Evolutionary conservation across 2,797 vertebrate species (phyloP), one percentile per base, ranked within the genome.

Genomic region (Babyrousa celebensis): DNA sequence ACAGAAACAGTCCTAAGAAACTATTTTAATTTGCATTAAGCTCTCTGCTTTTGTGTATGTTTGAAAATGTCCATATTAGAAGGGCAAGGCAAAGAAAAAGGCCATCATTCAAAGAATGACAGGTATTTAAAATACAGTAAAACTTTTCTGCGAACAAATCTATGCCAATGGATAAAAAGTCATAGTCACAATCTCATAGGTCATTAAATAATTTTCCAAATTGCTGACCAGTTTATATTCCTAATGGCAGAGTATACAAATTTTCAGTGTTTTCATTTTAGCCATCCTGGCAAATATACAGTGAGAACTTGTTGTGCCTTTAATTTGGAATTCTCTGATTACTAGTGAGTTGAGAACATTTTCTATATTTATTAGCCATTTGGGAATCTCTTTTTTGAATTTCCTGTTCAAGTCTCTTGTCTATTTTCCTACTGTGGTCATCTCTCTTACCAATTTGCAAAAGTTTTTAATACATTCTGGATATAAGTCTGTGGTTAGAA

Each of bases 231-330:
- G 62, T 83, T 89, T 83, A 43, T 62, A 89, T 86, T 90, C 29
- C 23, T 10, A 62, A 29, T 25, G 43, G 27, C 0, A 29, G 80
- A 60, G 23, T 83, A 4, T 93, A 54, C 78, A 36, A 65, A 48
- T 85, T 89, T 94, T 74, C 60, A 14, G 32, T 65, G 36, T 56
- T 83, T 94, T 94, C 12, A 89, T 80, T 91, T 95, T 75, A 80
- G 32, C 63, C 29, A 21, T 78, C 78, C 23, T 86, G 52, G 18
- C 87, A 84, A 79, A 15, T 25, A 56, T 3, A 25, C 27, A 27
- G 17, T 18, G 40, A 93, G 58, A 93, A 72, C 4, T 56, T 40
- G 78, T 6, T 71, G 43, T 62, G 36, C 58, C 67, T 91, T 92
- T 74, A 68, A 32, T 74, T 87, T 70, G 18, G 7, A 15, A 91